Evolutionary conservation across 2,888 invertebrate species (phyloP).

Genomic region (Maniola hyperantus): DNA sequence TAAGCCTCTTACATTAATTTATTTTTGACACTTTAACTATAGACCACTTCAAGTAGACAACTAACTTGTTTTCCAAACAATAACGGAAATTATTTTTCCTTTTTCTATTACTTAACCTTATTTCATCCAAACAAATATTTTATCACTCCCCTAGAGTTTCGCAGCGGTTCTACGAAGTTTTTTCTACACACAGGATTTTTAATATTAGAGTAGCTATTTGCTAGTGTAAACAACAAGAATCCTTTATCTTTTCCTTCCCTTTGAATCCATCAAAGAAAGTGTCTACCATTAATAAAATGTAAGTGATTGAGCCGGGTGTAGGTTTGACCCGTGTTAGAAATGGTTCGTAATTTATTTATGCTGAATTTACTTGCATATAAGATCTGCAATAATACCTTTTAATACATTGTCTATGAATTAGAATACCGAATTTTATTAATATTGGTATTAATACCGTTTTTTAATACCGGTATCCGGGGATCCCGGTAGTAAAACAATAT

Average conservation of each 20-base stretch:
- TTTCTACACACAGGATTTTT: slow-evolving; percentile 4
- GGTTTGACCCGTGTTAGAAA: slow-evolving; percentile 5
- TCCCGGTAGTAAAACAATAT: no score
- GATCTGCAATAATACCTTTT: no score
- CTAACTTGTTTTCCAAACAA: no score
- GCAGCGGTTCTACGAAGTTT: slow-evolving; percentile 1
- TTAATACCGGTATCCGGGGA: no score
- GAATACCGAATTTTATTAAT: no score
- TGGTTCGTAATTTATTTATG: neutral
- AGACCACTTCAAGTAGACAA: neutral
- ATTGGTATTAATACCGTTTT: no score
- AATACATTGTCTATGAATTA: no score
- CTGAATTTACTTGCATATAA: neutral
- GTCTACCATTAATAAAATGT: slow-evolving; percentile 13
- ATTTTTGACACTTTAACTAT: no score
- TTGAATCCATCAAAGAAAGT: slow-evolving; percentile 18
- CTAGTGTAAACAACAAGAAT: slow-evolving; percentile 12
- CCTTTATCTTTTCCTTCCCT: slow-evolving; percentile 5
- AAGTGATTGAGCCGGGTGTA: slow-evolving; percentile 16
- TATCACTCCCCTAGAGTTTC: neutral
- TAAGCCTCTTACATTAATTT: no score
- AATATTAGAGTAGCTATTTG: slow-evolving; percentile 11
- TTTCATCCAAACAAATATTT: slow-evolving; percentile 1
- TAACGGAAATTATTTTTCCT: neutral
- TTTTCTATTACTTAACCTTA: slow-evolving; percentile 2